Base-by-base conservation (phyloP, 2,113 vertebrate genomes). In the Leucosticte australis region DNA sequence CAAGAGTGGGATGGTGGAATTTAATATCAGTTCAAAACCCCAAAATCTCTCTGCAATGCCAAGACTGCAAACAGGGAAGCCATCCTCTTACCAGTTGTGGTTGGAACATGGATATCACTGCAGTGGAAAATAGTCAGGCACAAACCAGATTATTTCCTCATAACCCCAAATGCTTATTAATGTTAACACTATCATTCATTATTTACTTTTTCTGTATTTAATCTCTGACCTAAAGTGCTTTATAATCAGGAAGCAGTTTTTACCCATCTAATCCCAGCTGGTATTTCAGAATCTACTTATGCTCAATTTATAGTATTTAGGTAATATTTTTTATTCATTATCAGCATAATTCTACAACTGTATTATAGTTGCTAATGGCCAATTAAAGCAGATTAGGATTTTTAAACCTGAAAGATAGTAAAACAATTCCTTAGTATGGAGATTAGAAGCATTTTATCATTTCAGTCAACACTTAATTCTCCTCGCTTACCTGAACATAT, bases 351-450 rank as follows among this genome's bases (percentile, higher is more conserved):
- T 90, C 26, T 82, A 24, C 55, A 84, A 60, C 46, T 73, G 67
- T 30, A 30, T 73, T 95, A 21, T 62, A 93, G 67, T 52, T 91
- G 47, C 42, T 90, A 87, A 76, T 37, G 26, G 31, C n/a, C 27
- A 93, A 78, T 89, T 95, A 94, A 92, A 83, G 31, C 20, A 75
- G 83, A 75, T 92, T 64, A 92, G 59, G 50, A 65, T 89, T 93
- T 96, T 96, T 87, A 56, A 64, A 49, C 65, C 7, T 37, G 26
- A 80, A 83, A 84, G 78, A 33, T 71, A 89, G 1, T 76, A 53
- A 84, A 95, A 89, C 60, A 10, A 64, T 79, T 89, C 47, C 24
- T 76, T 73, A 79, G 6, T 47, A 13, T 49, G n/a, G 62, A 83
- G 21, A 89, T 63, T n/a, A 91, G 59, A 71, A 78, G 33, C 24